phyloP scores from a whole-genome alignment of 2,888 invertebrate genomes.

The Synanthedon formicaeformis region DNA sequence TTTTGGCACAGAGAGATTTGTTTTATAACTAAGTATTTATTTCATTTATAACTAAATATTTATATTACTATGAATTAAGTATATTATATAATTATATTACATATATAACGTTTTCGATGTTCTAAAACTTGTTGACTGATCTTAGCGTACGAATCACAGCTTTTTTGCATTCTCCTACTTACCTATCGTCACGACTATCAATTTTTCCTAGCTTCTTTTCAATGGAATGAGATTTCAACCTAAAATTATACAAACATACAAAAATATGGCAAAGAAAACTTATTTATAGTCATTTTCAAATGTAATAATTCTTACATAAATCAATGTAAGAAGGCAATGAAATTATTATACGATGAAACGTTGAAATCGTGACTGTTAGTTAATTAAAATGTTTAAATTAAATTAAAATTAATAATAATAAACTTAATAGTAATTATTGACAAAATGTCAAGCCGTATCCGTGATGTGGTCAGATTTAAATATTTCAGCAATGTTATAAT shows the following conservation, averaged over 20 bases:
- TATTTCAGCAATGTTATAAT: too few relatives aligned
- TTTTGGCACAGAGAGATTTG: constrained; percentile 84
- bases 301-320: neutral
- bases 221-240: constrained; percentile 55
- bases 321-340: too few relatives aligned
- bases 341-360: too few relatives aligned
- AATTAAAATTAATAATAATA: too few relatives aligned
- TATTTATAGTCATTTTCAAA: constrained; percentile 8
- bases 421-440: too few relatives aligned
- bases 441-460: too few relatives aligned
- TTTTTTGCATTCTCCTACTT: constrained; percentile 64
- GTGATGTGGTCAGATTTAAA: too few relatives aligned
- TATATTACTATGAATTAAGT: constrained; percentile 46
- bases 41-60: constrained; percentile 46
- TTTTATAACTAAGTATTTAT: constrained; percentile 52
- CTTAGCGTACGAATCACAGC: constrained; percentile 70
- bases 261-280: constrained; percentile 50
- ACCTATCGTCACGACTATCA: constrained; percentile 61
- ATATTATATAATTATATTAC: constrained; percentile 24
- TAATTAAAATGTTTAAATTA: too few relatives aligned
- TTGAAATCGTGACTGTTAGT: too few relatives aligned
- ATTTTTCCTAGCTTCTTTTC: constrained; percentile 45
- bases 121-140: constrained; percentile 69
- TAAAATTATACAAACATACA: constrained; percentile 37
- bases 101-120: constrained; percentile 67